Percentiles rank a stretch among this genome's conserved stretches.
Conservation (phyloP, 2,113 vertebrate species). For the Xenopus laevis region DNA sequence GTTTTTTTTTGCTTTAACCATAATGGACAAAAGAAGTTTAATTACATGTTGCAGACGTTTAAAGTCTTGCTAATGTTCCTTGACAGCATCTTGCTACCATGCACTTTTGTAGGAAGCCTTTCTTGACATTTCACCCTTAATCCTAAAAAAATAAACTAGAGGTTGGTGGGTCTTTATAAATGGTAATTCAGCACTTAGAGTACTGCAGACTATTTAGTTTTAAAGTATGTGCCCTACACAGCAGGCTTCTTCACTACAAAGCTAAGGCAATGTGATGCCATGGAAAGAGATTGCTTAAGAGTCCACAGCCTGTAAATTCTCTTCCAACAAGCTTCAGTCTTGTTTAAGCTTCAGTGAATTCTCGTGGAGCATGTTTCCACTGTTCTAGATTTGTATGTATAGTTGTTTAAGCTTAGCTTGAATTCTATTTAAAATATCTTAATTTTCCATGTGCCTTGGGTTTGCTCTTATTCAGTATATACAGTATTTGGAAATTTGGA, state of each 20-base stretch:
- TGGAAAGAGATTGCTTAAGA: constrained; percentile 44
- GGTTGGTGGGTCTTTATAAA: too few species aligned
- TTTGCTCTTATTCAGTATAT: constrained; percentile 18
- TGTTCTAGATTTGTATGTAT: constrained; percentile 6
- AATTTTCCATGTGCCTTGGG: too few species aligned
- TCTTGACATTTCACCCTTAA: too few species aligned
- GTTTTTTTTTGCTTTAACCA: too few species aligned
- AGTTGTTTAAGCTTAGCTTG: constrained; percentile 32
- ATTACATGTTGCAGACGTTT: too few species aligned
- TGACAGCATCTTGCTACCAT: too few species aligned
- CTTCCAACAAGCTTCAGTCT: constrained; percentile 45
- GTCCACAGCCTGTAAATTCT: constrained; percentile 55
- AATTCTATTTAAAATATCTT: constrained; percentile 35
- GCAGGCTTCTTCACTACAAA: constrained; percentile 41
- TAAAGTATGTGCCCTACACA: constrained; percentile 14
- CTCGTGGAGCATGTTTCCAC: constrained; percentile 34
- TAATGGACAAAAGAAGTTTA: too few species aligned
- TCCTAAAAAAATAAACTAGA: too few species aligned
- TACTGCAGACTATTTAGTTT: neutral
- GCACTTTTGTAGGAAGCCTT: too few species aligned
- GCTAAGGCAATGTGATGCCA: constrained; percentile 51
- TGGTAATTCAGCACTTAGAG: neutral
- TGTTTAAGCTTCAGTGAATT: constrained; percentile 47
- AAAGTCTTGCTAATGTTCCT: too few species aligned
- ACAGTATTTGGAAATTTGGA: too few species aligned